Evolutionary conservation across 1,140 invertebrate species (phyloP), one percentile per base, ranked within the genome.

Genomic region (Gonatopus flavifemur): DNA sequence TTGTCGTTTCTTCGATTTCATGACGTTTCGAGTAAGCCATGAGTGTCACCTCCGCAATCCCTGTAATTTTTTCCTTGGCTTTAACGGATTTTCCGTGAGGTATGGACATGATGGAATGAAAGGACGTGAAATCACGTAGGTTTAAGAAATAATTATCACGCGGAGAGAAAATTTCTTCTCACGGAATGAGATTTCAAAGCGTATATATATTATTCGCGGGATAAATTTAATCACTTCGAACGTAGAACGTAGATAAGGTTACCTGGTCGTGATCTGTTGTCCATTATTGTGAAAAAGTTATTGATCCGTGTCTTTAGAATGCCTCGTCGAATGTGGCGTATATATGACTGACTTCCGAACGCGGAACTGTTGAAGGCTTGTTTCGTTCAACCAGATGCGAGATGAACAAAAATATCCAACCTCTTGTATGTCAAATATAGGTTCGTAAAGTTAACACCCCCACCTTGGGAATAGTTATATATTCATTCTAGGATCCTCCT

Each of bases 361-460:
- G 24, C 40, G 20, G 45, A 35, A 50, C 35, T n/a, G 45, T 57
- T 28, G 36, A 57, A 32, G 33, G 30, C 18, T 20, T 10, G 24
- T 12, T n/a, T n/a, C 39, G 18, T 58, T 52, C 48, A 20, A 8
- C 54, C 43, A 52, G 54, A 49, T 31, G 43, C 41, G 52, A n/a
- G n/a, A 20, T 36, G 31, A 51, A 56, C 59, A 62, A 62, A 62
- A 62, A 62, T 62, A 62, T 58, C 53, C 32, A 35, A 15, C 13
- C 59, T 47, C 52, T 62, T 52, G 40, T 45, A 59, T n/a, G n/a
- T n/a, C n/a, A n/a, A n/a, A n/a, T n/a, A n/a, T n/a, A n/a, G n/a
- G n/a, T n/a, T n/a, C n/a, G n/a, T n/a, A n/a, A n/a, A n/a, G n/a
- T n/a, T n/a, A n/a, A n/a, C n/a, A n/a, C n/a, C n/a, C n/a, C n/a